phyloP scores from a whole-genome alignment of 2,888 invertebrate genomes.

The Lepidonotus clava region DNA sequence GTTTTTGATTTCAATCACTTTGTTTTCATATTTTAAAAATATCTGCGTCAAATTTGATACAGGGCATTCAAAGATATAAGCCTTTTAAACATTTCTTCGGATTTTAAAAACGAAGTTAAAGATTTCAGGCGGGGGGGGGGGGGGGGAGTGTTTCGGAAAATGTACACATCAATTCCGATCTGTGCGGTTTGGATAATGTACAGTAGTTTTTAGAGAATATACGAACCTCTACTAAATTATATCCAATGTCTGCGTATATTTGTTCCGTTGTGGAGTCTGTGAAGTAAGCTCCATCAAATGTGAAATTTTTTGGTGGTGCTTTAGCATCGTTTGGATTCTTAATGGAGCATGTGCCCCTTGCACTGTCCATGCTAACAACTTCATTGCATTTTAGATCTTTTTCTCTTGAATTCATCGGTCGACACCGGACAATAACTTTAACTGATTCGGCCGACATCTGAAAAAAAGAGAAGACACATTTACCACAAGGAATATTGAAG shows the following conservation, averaged over 20 bases:
- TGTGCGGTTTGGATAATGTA: background rate
- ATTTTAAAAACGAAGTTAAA: too few relatives aligned
- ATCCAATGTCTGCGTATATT: slow-evolving; percentile 93
- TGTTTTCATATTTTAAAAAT: too few relatives aligned
- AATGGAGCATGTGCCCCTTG: slow-evolving; percentile 84
- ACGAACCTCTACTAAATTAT: slow-evolving; percentile 88
- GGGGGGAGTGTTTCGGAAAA: background rate
- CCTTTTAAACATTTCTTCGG: too few relatives aligned
- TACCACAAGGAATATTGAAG: too few relatives aligned
- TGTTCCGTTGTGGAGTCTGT: slow-evolving; percentile 89
- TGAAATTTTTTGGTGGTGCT: slow-evolving; percentile 83
- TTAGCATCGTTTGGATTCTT: slow-evolving; percentile 74
- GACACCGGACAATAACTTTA: slow-evolving; percentile 91
- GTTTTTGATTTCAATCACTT: too few relatives aligned
- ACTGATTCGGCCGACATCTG: slow-evolving; percentile 85
- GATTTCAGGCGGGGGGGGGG: too few relatives aligned
- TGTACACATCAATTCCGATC: background rate
- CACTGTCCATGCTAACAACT: slow-evolving; percentile 81
- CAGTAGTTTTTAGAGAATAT: background rate
- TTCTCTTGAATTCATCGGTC: slow-evolving; percentile 91
- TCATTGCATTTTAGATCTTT: slow-evolving; percentile 86
- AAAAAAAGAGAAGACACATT: background rate
- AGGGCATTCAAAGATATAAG: too few relatives aligned
- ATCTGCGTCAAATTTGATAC: too few relatives aligned
- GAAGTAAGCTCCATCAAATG: slow-evolving; percentile 92